These are phyloP conservation scores for Azemiops feae DNA, from an alignment of 2,113 vertebrate species.

Conservation along the genomic window DNA sequence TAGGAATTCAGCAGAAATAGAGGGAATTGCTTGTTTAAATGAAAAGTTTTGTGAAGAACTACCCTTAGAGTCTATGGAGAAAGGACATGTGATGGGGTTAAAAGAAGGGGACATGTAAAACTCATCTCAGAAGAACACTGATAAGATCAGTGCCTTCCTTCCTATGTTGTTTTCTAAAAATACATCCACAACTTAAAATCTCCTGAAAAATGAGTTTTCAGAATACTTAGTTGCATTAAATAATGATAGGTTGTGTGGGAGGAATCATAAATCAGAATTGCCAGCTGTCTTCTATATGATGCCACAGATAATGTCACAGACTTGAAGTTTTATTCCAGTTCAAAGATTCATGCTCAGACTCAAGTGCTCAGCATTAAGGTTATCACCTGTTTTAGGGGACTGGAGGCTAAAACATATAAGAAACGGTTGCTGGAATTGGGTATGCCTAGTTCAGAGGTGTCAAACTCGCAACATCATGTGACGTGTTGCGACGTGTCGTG, in stretches of 20 bases:
- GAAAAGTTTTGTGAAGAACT: not conserved
- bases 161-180: conserved; percentile 25
- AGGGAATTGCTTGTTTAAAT: not conserved
- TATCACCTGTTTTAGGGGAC: not conserved
- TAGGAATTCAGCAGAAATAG: not conserved
- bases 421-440: too few relatives aligned
- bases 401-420: too few relatives aligned
- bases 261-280: conserved; percentile 42
- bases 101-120: not conserved
- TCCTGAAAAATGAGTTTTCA: conserved; percentile 38
- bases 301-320: conserved; percentile 27
- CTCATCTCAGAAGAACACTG: not conserved
- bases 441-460: too few relatives aligned
- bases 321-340: not conserved
- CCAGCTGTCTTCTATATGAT: conserved; percentile 25
- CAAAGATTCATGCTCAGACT: not conserved
- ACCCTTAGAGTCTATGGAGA: not conserved
- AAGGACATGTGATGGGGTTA: fast-evolving
- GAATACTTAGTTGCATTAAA: conserved; percentile 46
- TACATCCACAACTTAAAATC: conserved; percentile 45
- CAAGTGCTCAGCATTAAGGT: not conserved
- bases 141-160: not conserved
- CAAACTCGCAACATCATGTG: too few relatives aligned
- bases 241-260: conserved; percentile 43
- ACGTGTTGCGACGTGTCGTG: fast-evolving